Base-by-base conservation (phyloP, 2,888 invertebrate species). In the Hydrotaea cyrtoneurina region DNA sequence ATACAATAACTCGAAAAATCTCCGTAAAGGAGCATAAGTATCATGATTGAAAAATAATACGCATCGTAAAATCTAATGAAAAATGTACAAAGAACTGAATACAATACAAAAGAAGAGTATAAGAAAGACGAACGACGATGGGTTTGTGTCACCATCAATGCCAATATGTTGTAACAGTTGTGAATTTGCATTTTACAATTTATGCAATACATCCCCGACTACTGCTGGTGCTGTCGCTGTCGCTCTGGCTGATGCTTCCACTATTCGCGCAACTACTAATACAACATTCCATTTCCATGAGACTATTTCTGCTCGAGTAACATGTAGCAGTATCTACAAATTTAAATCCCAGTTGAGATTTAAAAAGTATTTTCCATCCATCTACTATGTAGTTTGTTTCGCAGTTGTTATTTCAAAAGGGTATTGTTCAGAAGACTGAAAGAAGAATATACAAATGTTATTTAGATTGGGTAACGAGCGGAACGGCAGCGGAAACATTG, bases 131-230 rank as follows among this genome's bases (percentile, higher is more conserved):
- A n/a, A n/a, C n/a, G n/a, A n/a, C n/a, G n/a, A n/a, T n/a, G n/a
- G n/a, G n/a, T n/a, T 31, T 50, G 15, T 50, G 2, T 50, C 50
- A 50, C n/a, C 69, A 46, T 43, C 69, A 50, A 39, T 21, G 39
- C 57, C 73, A 74, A 74, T 74, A 43, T 74, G 73, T 57, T 73
- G 73, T 39, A 57, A 73, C 73, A 74, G 39, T 59, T 74, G 43
- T n/a, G 57, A 74, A 74, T 74, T 74, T 74, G 57, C 73, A 74
- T 74, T 39, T 59, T 55, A 74, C 59, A 59, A 74, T 74, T 74
- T 59, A 57, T 17, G 31, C 39, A 59, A 57, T 57, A 39, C 66
- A 43, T 13, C 43, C 31, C 17, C 11, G 66, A 43, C 66, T 19
- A 13, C 17, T 19, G 21, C 39, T 66, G 17, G 21, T 43, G 43